Percentiles rank a stretch among this genome's conserved stretches.
phyloP scores from a whole-genome alignment of 2,888 invertebrate species.

The Balanococcus diminutus region DNA sequence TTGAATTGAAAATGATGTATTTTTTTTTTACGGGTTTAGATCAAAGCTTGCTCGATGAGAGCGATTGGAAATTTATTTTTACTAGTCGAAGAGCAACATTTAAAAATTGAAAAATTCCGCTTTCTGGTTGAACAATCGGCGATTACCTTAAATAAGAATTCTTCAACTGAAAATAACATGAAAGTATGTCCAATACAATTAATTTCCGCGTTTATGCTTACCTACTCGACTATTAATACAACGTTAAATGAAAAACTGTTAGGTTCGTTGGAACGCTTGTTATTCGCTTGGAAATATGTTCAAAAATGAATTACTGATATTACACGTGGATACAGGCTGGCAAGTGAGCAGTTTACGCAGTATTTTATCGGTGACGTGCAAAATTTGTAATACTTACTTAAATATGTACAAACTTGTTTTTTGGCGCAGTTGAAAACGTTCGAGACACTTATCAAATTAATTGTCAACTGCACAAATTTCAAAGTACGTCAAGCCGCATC shows the following conservation, averaged over 20 bases:
- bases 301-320: slow-evolving; percentile 32
- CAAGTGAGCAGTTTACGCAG: slow-evolving; percentile 3
- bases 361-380: background rate
- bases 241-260: background rate
- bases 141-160: slow-evolving; percentile 4
- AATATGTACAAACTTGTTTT: too few relatives aligned
- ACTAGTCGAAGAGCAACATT: slow-evolving; percentile 37
- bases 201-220: background rate
- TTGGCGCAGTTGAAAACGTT: slow-evolving; percentile 68
- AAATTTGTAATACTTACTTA: background rate
- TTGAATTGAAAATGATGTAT: background rate
- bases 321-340: slow-evolving; percentile 6
- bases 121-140: background rate
- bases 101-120: slow-evolving; percentile 22
- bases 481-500: slow-evolving; percentile 91
- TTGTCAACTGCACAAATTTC: slow-evolving; percentile 78
- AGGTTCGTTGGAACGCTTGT: slow-evolving; percentile 54
- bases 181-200: slow-evolving; percentile 28
- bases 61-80: slow-evolving; percentile 49
- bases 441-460: slow-evolving; percentile 69
- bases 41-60: slow-evolving; percentile 52
- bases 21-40: slow-evolving; percentile 20
- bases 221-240: background rate
- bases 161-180: slow-evolving; percentile 50
- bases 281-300: slow-evolving; percentile 54